These are phyloP conservation scores for Phyllopteryx taeniolatus DNA, from an alignment of 2,113 vertebrate species.

Conservation along the genomic window DNA sequence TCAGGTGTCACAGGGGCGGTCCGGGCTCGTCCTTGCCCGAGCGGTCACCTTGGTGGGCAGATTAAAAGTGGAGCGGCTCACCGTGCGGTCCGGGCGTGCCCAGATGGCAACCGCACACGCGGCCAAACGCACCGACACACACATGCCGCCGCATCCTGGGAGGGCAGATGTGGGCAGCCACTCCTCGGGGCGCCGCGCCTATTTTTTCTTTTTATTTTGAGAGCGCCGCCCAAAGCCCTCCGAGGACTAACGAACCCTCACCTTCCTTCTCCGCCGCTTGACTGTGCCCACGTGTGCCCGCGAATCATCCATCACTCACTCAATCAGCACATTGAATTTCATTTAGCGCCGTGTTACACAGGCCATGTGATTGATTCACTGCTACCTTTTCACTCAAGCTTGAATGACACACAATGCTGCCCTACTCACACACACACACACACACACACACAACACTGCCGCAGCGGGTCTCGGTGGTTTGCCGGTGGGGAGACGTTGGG, in stretches of 20 bases:
- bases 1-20: conserved; percentile 60
- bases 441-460: conserved; percentile 31
- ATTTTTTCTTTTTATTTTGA: not conserved
- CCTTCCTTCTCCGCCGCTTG: conserved; percentile 36
- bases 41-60: conserved; percentile 69
- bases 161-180: conserved; percentile 62
- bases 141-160: conserved; percentile 51
- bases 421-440: conserved; percentile 22
- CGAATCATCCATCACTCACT: conserved; percentile 74
- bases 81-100: conserved; percentile 68
- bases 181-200: conserved; percentile 52
- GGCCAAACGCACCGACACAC: conserved; percentile 25
- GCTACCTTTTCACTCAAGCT: conserved; percentile 72
- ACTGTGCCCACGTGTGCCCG: conserved; percentile 33
- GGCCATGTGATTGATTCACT: conserved; percentile 74
- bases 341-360: conserved; percentile 73
- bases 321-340: conserved; percentile 76
- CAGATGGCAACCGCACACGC: conserved; percentile 66
- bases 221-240: conserved; percentile 12
- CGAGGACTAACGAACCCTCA: conserved; percentile 64
- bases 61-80: conserved; percentile 73
- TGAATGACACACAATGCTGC: conserved; percentile 72
- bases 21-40: conserved; percentile 67
- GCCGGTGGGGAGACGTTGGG: conserved; percentile 54
- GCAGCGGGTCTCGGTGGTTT: conserved; percentile 38